Evolutionary conservation across 2,113 vertebrate species (phyloP), one percentile per base, ranked within the genome.

Genomic region (Coreoperca whiteheadi): DNA sequence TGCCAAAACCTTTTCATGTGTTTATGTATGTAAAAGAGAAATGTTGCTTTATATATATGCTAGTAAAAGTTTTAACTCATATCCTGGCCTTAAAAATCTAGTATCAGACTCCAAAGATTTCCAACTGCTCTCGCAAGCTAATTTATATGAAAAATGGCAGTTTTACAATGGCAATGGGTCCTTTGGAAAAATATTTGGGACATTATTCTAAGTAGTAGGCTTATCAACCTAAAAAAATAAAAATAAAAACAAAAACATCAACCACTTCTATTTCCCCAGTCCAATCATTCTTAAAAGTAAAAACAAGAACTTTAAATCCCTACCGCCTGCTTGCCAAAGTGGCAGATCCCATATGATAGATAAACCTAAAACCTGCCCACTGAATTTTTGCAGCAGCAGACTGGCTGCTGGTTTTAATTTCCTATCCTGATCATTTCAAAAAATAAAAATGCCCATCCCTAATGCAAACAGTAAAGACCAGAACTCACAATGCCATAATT

Each of bases 401-500:
- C 14, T 57, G 1, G 3, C 6, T 63, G 2, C 46, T 76, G 46
- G 1, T 72, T 75, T 69, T 37, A 3, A 65, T 30, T 59, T 20
- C 10, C 4, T 21, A 21, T 20, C 10, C 50, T 57, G 28, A 75
- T 61, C 4, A 61, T 7, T 43, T 39, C 4, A 15, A 56, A 56
- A 53, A 3, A 43, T 16, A 25, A 57, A 54, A 67, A 59, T 32
- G 46, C 56, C 48, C 57, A 75, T 54, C 72, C 72, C 72, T 56
- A 21, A 54, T 56, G 60, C 59, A 70, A 81, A 79, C 28, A 80
- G 72, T n/a, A 51, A 21, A 80, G 78, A 79, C 23, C 73, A 83
- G 21, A 48, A 88, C 71, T 82, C 82, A 87, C 60, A 75, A 64
- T 71, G 65, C 46, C 59, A 21, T 75, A 50, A 43, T 66, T 16